Evolutionary conservation across 1,140 invertebrate species (phyloP).

Genomic region (Drosophila varians): DNA sequence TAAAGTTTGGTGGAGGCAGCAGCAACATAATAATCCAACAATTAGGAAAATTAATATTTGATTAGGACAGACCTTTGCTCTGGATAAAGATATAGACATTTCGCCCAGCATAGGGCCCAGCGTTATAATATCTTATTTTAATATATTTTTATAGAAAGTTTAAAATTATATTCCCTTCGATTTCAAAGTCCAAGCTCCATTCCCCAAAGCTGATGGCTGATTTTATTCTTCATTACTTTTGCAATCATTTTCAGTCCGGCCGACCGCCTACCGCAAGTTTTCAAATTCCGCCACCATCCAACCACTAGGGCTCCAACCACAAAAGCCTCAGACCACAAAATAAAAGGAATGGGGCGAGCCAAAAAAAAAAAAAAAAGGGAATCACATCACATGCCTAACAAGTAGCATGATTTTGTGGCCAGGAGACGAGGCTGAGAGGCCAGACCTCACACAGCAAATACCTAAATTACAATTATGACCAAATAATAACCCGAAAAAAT

Average conservation of each 20-base stretch:
- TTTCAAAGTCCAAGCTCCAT: constrained; percentile 1
- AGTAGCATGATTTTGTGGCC: constrained; percentile 67
- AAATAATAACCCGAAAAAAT: constrained; percentile 81
- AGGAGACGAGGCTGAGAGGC: constrained; percentile 13
- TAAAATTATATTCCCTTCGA: too few relatives aligned
- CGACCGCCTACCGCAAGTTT: constrained; percentile 32
- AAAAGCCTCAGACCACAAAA: constrained; percentile 11
- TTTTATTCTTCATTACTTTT: constrained; percentile 11
- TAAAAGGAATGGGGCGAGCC: not conserved
- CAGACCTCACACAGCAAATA: constrained; percentile 63
- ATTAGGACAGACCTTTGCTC: constrained; percentile 9
- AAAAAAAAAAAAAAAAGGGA: constrained; percentile 37
- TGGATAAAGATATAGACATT: not conserved
- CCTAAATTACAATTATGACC: constrained; percentile 81
- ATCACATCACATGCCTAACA: constrained; percentile 79
- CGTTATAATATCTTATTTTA: too few relatives aligned
- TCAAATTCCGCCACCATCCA: constrained; percentile 25
- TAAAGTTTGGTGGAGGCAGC: constrained; percentile 41
- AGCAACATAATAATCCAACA: constrained; percentile 61
- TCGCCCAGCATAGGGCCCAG: too few relatives aligned
- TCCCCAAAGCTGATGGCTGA: not conserved
- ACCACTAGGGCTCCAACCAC: constrained; percentile 34
- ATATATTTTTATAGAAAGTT: too few relatives aligned
- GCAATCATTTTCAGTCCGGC: constrained; percentile 29
- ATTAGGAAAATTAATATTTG: constrained; percentile 68